phyloP scores from a whole-genome alignment of 2,888 invertebrate species.

The Rhagonycha fulva region DNA sequence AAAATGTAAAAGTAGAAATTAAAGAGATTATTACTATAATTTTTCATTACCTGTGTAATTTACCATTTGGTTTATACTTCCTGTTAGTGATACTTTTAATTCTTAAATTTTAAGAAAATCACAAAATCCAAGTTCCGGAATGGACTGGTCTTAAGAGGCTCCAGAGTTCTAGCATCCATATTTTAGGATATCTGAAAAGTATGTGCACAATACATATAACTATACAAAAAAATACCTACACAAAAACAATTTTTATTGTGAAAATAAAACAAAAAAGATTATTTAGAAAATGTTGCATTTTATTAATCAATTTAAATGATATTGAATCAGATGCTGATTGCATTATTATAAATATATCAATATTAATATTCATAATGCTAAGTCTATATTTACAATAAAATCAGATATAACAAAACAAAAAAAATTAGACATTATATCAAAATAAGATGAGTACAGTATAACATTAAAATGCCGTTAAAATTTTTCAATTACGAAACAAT shows the following conservation, averaged over 20 bases:
- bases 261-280: background rate
- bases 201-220: background rate
- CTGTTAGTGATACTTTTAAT: too few species aligned
- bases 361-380: conserved; percentile 52
- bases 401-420: conserved; percentile 32
- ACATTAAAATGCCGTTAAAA: conserved; percentile 12
- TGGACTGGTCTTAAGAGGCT: too few species aligned
- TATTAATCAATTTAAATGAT: conserved; percentile 41
- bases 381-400: conserved; percentile 54
- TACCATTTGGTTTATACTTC: too few species aligned
- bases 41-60: too few species aligned
- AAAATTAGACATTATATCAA: conserved; percentile 10
- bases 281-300: conserved; percentile 46
- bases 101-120: too few species aligned
- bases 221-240: too few species aligned
- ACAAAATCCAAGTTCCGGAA: too few species aligned
- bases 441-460: conserved; percentile 1
- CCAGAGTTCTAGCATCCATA: background rate
- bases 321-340: conserved; percentile 48
- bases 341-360: conserved; percentile 56
- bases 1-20: too few species aligned
- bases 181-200: background rate
- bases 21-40: too few species aligned
- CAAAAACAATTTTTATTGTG: too few species aligned
- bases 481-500: conserved; percentile 3